Evolutionary conservation across 2,888 invertebrate species (phyloP), one percentile per base, ranked within the genome.

Genomic region (Entomobrya multifasciata): DNA sequence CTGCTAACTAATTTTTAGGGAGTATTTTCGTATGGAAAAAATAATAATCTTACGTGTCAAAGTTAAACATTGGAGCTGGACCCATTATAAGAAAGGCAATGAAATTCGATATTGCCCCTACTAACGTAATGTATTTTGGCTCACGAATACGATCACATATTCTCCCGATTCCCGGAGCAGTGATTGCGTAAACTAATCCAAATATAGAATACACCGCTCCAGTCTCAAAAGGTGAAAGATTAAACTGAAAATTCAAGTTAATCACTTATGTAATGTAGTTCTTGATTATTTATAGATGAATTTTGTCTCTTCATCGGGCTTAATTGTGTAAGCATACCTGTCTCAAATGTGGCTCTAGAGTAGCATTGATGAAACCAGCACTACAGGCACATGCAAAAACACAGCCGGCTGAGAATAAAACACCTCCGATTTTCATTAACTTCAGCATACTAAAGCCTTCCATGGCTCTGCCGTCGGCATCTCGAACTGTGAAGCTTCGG

Each of bases 181-280:
- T 95, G 0, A 95, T 80, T 0, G 96, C 97, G 92, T 97, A 97
- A 11, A 95, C 94, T 0, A 95, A 96, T 1, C 97, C 96, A 92
- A 96, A 96, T 90, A 97, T 96, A 60, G 97, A 95, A 92, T 97
- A 97, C 95, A 97, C 95, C 76, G 96, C 92, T 0, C 97, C 97
- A 89, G 96, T 93, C 13, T 95, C 92, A 65, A 96, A 94, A 0
- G 96, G 95, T 0, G 95, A 94, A 87, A 96, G 93, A 1, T 94
- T 90, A 92, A 96, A 96, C 94, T 95, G 93, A 17, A 80, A 67
- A 36, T 8, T 8, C 4, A 6, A 36, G 8, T 36, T 36, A 6
- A 8, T 6, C 36, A 36, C 4, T 17, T 22, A 15, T n/a, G 27
- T 22, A 86, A 17, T 74, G 3, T 65, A 10, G 3, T 25, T 65